Percentiles rank a stretch among this genome's conserved stretches.
phyloP scores from a whole-genome alignment of 2,113 vertebrate genomes.

The Thalassarche chlororhynchos region DNA sequence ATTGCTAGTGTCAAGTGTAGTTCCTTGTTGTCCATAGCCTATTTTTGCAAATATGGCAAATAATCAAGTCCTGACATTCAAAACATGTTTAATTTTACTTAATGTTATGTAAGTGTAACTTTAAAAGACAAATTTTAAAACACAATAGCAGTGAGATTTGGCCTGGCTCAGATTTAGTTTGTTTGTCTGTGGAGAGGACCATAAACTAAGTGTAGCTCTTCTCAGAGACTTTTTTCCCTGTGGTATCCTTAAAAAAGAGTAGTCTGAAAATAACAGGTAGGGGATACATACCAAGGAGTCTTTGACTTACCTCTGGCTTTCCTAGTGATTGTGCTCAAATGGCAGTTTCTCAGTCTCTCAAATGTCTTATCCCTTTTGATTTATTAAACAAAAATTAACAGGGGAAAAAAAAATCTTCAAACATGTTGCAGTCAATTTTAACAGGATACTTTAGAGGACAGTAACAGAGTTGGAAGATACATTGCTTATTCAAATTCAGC shows the following conservation, averaged over 20 bases:
- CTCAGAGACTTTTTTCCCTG: neutral
- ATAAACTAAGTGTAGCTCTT: neutral
- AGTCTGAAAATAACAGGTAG: neutral
- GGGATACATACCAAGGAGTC: neutral
- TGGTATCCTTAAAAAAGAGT: neutral
- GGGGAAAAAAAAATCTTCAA: neutral
- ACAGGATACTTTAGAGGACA: neutral
- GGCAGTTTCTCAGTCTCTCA: neutral
- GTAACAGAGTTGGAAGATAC: neutral
- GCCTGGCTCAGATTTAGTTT: neutral
- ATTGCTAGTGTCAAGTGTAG: neutral
- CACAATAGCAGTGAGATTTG: neutral
- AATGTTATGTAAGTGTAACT: neutral
- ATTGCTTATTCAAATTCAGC: neutral
- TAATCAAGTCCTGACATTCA: neutral
- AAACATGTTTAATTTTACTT: neutral
- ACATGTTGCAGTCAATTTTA: neutral
- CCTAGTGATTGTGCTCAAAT: neutral
- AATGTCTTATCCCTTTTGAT: neutral
- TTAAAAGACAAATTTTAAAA: neutral
- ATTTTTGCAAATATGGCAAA: neutral
- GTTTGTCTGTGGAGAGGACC: neutral
- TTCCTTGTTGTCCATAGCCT: neutral
- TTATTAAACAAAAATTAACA: neutral
- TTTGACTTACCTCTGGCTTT: neutral